Evolutionary conservation across 2,888 invertebrate genomes (phyloP).

Genomic region (Stenchaetothrips biformis): DNA sequence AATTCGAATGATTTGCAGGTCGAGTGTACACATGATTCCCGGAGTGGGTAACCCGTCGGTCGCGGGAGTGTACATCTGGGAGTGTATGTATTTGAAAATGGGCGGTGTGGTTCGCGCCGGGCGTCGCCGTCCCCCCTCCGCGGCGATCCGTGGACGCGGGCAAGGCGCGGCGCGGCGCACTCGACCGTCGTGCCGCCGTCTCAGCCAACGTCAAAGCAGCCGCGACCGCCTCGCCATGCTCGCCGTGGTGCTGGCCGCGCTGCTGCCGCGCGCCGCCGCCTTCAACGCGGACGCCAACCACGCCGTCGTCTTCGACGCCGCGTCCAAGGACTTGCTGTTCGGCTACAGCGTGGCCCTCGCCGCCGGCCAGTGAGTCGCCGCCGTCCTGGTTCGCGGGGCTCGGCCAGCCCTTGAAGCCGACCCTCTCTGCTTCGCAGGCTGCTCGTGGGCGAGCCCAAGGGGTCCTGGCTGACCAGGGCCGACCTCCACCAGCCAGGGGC

Average conservation of each 20-base stretch:
- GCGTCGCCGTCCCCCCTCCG: too few relatives aligned
- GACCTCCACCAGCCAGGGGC: background rate
- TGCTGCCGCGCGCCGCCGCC: background rate
- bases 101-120: too few relatives aligned
- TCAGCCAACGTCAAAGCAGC: background rate
- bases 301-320: background rate
- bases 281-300: background rate
- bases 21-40: too few relatives aligned
- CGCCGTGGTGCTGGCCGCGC: background rate
- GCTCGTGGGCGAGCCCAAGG: background rate
- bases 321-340: background rate
- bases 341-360: conserved; percentile 6
- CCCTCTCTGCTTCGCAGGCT: background rate
- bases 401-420: too few relatives aligned
- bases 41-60: too few relatives aligned
- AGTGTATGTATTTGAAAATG: too few relatives aligned
- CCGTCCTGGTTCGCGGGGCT: too few relatives aligned
- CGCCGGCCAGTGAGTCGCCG: background rate
- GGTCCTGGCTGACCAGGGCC: background rate
- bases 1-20: too few relatives aligned
- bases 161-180: too few relatives aligned
- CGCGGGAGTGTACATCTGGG: too few relatives aligned
- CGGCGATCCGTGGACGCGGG: too few relatives aligned
- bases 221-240: background rate
- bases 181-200: too few relatives aligned